Conservation (phyloP, 2,888 invertebrate species). For the Sacculina carcini region DNA sequence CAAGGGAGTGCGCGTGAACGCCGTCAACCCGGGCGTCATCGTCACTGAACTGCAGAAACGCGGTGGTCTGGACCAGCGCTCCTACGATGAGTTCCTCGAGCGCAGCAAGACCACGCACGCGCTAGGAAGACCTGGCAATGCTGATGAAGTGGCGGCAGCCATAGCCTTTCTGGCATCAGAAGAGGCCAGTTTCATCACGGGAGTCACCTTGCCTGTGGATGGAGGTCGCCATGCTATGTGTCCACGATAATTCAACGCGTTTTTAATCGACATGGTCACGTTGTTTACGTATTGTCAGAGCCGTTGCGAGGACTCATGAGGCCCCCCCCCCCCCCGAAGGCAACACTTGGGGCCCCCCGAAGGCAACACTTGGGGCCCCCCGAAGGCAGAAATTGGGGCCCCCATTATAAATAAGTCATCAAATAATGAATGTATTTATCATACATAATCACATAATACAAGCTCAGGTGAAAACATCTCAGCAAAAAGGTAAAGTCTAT, state of each 20-base stretch:
- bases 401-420: too few relatives aligned
- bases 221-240: conserved; percentile 87
- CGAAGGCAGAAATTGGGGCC: too few relatives aligned
- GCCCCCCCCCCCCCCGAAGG: too few relatives aligned
- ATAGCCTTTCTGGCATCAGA: conserved; percentile 80
- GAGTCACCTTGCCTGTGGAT: conserved; percentile 64
- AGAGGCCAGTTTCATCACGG: conserved; percentile 67
- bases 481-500: too few relatives aligned
- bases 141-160: conserved; percentile 60
- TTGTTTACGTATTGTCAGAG: too few relatives aligned
- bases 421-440: too few relatives aligned
- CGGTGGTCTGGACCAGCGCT: conserved; percentile 55
- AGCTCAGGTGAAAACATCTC: too few relatives aligned
- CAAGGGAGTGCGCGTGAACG: conserved; percentile 24
- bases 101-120: conserved; percentile 69
- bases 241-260: conserved; percentile 57
- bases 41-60: conserved; percentile 62
- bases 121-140: conserved; percentile 54
- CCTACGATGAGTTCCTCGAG: conserved; percentile 58
- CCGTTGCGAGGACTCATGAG: too few relatives aligned
- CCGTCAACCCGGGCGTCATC: conserved; percentile 54
- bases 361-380: too few relatives aligned
- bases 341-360: too few relatives aligned
- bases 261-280: too few relatives aligned
- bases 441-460: too few relatives aligned